Base-by-base conservation (phyloP, 2,797 vertebrate species). In the Syngnathus acus region DNA sequence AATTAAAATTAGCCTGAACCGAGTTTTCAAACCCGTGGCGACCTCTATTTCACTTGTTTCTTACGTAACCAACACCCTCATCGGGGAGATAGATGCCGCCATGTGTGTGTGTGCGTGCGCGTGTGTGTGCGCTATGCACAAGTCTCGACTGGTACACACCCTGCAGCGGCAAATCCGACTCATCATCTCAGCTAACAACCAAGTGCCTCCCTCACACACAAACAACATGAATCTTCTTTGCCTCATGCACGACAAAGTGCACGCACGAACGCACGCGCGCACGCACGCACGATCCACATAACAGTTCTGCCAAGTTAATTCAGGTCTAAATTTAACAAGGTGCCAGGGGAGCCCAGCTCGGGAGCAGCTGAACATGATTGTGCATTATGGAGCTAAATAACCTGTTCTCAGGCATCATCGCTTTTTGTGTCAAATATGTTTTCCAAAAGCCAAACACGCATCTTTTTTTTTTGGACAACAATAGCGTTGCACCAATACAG, bases 291-390 rank as follows among this genome's bases (percentile, higher is more conserved):
- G 60, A 37, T 58, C 55, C 40, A 45, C 60, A 45, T 58, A 58
- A 58, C n/a, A 26, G 40, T 62, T 66, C 73, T 65, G 74, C 76
- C 74, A 65, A 50, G 79, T 79, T 84, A 80, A 84, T 82, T 79
- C 83, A 65, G 77, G 71, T 80, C 80, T 88, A 86, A 81, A 82
- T 82, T 82, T 84, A 86, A 84, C 82, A 78, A 83, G 81, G 81
- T 73, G 75, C 86, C 84, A 74, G 72, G 84, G 82, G 86, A 83
- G 73, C 57, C 32, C 21, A 16, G 71, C 71, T 55, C 71, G 65
- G 79, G 72, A 76, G 68, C 76, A 71, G 77, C 75, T n/a, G 69
- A 87, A 84, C 84, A 84, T 84, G 84, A 84, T 82, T 74, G 64
- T 62, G 81, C 75, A 78, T 82, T 75, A 79, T 65, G 75, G 65